Conservation (phyloP, 2,888 invertebrate species). For the Xanthia togata region DNA sequence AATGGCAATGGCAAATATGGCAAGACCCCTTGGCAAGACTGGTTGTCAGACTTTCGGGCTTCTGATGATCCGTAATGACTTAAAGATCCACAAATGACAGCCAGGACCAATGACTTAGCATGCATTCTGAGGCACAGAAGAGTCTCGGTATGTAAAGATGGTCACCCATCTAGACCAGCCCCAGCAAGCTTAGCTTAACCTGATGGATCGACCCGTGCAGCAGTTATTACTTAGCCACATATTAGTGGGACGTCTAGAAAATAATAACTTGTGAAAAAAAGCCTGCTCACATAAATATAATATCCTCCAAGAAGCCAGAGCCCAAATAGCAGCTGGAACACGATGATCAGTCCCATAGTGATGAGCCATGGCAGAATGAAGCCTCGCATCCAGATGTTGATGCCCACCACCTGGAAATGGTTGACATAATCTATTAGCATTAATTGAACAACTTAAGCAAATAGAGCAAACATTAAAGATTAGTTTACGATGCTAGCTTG, state of each 20-base stretch:
- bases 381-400: constrained; percentile 93
- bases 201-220: no score
- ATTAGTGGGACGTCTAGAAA: background rate
- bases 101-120: no score
- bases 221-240: no score
- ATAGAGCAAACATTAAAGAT: background rate
- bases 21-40: no score
- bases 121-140: no score
- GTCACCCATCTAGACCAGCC: no score
- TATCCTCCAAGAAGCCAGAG: constrained; percentile 97
- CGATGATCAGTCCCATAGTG: constrained; percentile 92
- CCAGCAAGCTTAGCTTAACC: no score
- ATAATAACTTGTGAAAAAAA: background rate
- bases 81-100: no score
- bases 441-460: background rate
- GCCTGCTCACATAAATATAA: constrained; percentile 95
- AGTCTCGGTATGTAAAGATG: no score
- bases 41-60: no score
- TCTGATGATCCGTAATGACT: no score
- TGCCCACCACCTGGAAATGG: constrained; percentile 89
- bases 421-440: background rate
- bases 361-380: constrained; percentile 95
- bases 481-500: background rate
- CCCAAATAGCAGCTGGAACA: constrained; percentile 95
- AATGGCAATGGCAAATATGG: no score